Evolutionary conservation across 2,113 vertebrate genomes (phyloP).

Genomic region (Rhabdomys dilectus): DNA sequence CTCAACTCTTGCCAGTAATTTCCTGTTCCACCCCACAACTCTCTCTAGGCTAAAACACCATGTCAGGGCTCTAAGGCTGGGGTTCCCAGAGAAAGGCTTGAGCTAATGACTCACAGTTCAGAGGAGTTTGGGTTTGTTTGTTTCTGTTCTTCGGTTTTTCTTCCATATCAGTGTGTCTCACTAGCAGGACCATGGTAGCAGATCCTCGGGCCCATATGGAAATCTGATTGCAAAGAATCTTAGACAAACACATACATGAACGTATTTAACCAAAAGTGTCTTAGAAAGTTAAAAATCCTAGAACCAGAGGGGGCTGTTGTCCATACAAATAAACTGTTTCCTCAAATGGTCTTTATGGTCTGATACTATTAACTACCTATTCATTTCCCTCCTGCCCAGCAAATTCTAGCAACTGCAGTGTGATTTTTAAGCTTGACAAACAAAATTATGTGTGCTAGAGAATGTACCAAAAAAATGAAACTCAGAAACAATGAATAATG

Average conservation of each 20-base stretch:
- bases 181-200: background rate
- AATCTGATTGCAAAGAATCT: background rate
- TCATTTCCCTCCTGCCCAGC: background rate
- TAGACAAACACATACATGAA: background rate
- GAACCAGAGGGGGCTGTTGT: background rate
- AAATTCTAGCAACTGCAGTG: constrained; percentile 21
- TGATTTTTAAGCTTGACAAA: constrained; percentile 49
- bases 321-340: constrained; percentile 45
- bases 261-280: background rate
- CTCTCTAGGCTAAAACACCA: constrained; percentile 19
- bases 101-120: background rate
- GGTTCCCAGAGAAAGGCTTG: background rate
- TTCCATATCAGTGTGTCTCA: background rate
- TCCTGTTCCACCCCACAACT: background rate
- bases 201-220: background rate
- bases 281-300: background rate
- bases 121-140: background rate
- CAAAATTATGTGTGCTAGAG: constrained; percentile 42
- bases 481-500: constrained; percentile 4
- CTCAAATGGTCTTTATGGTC: constrained; percentile 5
- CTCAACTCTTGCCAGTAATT: background rate
- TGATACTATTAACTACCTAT: background rate
- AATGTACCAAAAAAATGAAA: background rate
- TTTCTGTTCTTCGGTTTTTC: background rate
- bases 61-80: background rate